Evolutionary conservation across 1,140 invertebrate genomes (phyloP).

Genomic region (Lutraria rhynchaena): DNA sequence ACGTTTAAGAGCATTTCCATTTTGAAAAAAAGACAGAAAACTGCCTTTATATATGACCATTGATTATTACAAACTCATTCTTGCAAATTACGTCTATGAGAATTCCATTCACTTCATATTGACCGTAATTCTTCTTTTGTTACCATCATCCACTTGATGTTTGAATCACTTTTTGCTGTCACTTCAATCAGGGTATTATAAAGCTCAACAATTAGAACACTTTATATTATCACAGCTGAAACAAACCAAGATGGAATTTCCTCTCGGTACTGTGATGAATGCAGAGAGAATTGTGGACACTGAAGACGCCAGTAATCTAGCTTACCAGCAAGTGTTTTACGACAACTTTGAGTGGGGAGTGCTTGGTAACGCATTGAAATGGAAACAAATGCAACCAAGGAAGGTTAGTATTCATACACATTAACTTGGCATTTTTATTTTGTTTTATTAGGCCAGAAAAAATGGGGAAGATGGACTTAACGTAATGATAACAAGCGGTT

Average conservation of each 20-base stretch:
- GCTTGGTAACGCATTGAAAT: slow-evolving; percentile 54
- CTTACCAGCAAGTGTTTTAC: slow-evolving; percentile 55
- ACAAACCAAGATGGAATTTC: slow-evolving; percentile 50
- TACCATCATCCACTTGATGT: too few species aligned
- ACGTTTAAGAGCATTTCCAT: too few species aligned
- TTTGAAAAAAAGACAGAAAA: background rate
- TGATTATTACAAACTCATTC: background rate
- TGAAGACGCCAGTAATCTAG: slow-evolving; percentile 10
- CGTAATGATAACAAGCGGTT: slow-evolving; percentile 11
- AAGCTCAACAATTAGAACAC: too few species aligned
- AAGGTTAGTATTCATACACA: background rate
- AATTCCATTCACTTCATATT: too few species aligned
- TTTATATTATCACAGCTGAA: slow-evolving; percentile 43
- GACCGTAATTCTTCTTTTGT: too few species aligned
- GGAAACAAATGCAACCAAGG: slow-evolving; percentile 41
- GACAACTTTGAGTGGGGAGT: slow-evolving; percentile 60
- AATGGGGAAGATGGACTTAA: background rate
- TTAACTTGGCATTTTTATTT: background rate
- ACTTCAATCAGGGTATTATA: too few species aligned
- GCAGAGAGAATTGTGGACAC: slow-evolving; percentile 36
- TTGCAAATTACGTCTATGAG: too few species aligned
- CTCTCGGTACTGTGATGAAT: slow-evolving; percentile 43
- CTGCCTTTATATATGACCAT: background rate
- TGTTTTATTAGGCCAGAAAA: too few species aligned
- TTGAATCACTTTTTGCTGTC: too few species aligned